Evolutionary conservation across 2,888 invertebrate genomes (phyloP), one percentile per base, ranked within the genome.

Genomic region (Mamestra brassicae): DNA sequence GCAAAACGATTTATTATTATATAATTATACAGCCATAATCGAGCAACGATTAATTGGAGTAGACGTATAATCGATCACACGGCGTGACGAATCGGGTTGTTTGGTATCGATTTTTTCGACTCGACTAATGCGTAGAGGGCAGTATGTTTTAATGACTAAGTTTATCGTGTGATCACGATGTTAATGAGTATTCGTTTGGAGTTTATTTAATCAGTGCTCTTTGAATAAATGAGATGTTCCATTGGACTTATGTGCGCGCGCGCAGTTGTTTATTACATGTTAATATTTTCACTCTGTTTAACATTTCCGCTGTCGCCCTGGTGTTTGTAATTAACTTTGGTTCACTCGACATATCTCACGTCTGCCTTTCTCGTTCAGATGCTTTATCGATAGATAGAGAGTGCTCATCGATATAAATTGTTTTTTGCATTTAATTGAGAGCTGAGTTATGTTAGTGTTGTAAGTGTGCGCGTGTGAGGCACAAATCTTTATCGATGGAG

Each of bases 1-100:
- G 93, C 93, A 92, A 94, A 94, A 91, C 93, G 92, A 89, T 94
- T 94, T 93, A 93, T 92, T 94, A 94, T 92, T 90, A 90, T 89
- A 91, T 94, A 93, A 93, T 94, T 93, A 93, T 94, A 92, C 88
- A 90, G 88, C 85, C 85, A 89, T 93, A 91, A 92, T 90, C 86
- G 90, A 87, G 87, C 80, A 89, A 89, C 90, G 89, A 92, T 93
- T 94, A 95, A 95, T 94, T 95, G 93, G 93, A 93, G 93, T 93
- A 92, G 88, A 88, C 85, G 88, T 88, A 92, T 90, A 93, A 94
- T 94, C 92, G 94, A 93, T 93, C 90, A 89, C 89, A 88, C 85
- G 90, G 88, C 91, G 93, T 91, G 93, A 94, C 93, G 92, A 93
- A 93, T 93, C 85, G 88, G 83, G 84, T 84, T 85, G 87, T 89